Conservation (phyloP, 2,113 vertebrate genomes). For the Elephas maximus region DNA sequence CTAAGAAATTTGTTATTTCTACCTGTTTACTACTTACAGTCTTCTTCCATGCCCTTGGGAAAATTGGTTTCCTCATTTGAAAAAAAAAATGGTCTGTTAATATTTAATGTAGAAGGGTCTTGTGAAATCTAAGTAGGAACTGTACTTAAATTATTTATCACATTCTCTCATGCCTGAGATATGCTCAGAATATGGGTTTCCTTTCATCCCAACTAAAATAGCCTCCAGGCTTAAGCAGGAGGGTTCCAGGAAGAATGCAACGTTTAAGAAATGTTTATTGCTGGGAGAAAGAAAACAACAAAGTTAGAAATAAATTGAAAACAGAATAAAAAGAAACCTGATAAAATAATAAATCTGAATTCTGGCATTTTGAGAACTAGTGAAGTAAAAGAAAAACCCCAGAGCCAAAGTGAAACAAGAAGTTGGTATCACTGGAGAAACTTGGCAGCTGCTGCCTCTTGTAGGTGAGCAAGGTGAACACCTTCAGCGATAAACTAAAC, state of each 20-base stretch:
- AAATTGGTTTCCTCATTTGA: neutral
- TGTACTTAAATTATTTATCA: neutral
- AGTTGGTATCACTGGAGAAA: neutral
- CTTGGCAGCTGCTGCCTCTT: neutral
- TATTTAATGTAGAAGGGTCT: slow-evolving; percentile 19
- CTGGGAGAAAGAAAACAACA: neutral
- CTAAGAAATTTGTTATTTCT: neutral
- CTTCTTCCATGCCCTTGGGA: neutral
- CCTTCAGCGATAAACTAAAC: neutral
- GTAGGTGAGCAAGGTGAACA: too few species aligned
- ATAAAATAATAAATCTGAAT: neutral
- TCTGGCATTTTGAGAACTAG: neutral
- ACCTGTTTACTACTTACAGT: neutral
- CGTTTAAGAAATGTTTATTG: neutral
- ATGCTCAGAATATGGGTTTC: neutral
- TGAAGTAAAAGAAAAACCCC: neutral
- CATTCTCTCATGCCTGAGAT: neutral
- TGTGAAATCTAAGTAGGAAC: neutral
- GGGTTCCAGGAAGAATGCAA: neutral
- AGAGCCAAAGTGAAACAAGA: neutral
- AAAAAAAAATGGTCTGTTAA: neutral
- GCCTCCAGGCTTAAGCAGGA: neutral
- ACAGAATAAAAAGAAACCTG: too few species aligned
- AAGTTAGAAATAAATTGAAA: slow-evolving; percentile 16
- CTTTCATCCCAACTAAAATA: neutral